Evolutionary conservation across 92 coral and sea anemone species (phyloP).

Genomic region (Umimayanthus chanpuru): DNA sequence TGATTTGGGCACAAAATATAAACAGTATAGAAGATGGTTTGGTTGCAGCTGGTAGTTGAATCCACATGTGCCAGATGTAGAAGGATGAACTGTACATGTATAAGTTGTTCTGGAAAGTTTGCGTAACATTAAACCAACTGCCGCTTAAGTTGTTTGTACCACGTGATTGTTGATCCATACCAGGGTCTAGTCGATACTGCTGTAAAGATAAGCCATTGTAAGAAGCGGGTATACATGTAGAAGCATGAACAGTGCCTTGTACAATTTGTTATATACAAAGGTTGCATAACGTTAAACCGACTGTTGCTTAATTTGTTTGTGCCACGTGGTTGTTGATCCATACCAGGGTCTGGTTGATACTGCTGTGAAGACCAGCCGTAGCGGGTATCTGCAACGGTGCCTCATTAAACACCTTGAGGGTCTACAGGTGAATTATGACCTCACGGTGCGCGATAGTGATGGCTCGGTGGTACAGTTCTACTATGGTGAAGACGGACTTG

Average conservation of each 20-base stretch:
- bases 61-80: too few relatives aligned
- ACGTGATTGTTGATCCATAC: background rate
- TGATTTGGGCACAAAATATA: too few relatives aligned
- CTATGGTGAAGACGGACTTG: slow-evolving; percentile 98
- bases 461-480: slow-evolving; percentile 96
- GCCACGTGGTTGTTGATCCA: background rate
- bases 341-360: slow-evolving; percentile 96
- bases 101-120: too few relatives aligned
- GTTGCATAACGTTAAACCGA: too few relatives aligned
- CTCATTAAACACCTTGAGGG: slow-evolving; percentile 96
- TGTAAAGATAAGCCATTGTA: slow-evolving; percentile 82
- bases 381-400: slow-evolving; percentile 99
- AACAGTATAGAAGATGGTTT: too few relatives aligned
- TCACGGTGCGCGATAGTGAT: slow-evolving; percentile 95
- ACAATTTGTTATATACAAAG: too few relatives aligned
- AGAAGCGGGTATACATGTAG: slow-evolving; percentile 76
- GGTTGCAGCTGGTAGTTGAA: too few relatives aligned
- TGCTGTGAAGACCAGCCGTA: slow-evolving; percentile 98
- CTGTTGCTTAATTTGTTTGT: too few relatives aligned
- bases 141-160: background rate
- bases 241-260: too few relatives aligned
- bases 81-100: too few relatives aligned
- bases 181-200: slow-evolving; percentile 99
- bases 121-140: too few relatives aligned
- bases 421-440: slow-evolving; percentile 87